Evolutionary conservation across 2,797 vertebrate genomes (phyloP).

Genomic region (Rachycentron canadum): DNA sequence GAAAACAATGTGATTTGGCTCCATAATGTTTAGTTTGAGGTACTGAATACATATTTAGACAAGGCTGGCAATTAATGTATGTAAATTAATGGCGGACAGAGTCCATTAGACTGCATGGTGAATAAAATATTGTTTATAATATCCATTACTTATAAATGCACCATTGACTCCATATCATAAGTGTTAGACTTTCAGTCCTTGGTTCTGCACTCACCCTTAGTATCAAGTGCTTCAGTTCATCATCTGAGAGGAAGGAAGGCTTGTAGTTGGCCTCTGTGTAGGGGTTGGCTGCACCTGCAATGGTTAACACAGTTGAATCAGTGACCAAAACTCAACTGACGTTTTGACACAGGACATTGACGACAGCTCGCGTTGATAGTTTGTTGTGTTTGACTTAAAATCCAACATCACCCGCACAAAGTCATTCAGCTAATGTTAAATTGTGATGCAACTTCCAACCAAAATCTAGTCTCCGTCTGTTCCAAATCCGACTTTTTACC

Average conservation of each 20-base stretch:
- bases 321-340: no score
- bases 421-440: no score
- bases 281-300: slow-evolving; percentile 93
- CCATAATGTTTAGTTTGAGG: no score
- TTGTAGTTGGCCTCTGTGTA: slow-evolving; percentile 99
- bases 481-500: no score
- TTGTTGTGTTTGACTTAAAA: no score
- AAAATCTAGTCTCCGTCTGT: no score
- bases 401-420: no score
- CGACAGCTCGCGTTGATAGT: no score
- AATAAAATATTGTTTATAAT: background rate
- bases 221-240: slow-evolving; percentile 98
- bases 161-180: background rate
- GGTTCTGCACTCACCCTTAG: slow-evolving; percentile 88
- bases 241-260: slow-evolving; percentile 97
- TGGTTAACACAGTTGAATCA: slow-evolving; percentile 8
- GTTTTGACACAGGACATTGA: no score
- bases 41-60: background rate
- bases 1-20: background rate
- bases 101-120: background rate
- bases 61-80: background rate
- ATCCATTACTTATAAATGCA: background rate
- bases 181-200: background rate
- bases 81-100: no score
- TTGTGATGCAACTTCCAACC: no score